Percentiles rank a stretch among this genome's conserved stretches.
Conservation (phyloP, 2,797 vertebrate species). For the Apogon talboti region DNA sequence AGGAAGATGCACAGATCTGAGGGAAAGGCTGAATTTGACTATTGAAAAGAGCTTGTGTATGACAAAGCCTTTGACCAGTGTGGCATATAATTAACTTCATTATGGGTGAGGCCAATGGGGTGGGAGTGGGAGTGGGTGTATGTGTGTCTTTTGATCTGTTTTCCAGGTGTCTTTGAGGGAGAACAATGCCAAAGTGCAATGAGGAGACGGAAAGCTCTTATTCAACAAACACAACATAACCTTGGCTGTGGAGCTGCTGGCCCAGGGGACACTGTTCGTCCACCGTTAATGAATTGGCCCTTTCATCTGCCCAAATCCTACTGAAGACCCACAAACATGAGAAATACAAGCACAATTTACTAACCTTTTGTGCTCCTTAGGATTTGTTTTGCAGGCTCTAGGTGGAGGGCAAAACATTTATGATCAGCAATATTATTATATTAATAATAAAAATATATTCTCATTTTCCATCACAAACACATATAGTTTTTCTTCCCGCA, state of each 20-base stretch:
- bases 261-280: slow-evolving; percentile 5
- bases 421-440: background rate
- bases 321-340: background rate
- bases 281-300: slow-evolving; percentile 16
- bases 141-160: slow-evolving; percentile 76
- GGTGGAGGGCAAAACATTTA: slow-evolving; percentile 35
- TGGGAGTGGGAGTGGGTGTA: slow-evolving; percentile 29
- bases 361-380: slow-evolving; percentile 79
- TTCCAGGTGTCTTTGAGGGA: slow-evolving; percentile 72
- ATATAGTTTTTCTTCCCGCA: no score
- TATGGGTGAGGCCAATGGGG: slow-evolving; percentile 68
- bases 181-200: slow-evolving; percentile 61
- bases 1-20: slow-evolving; percentile 61
- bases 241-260: slow-evolving; percentile 3
- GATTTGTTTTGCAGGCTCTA: slow-evolving; percentile 90
- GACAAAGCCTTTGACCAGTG: slow-evolving; percentile 73
- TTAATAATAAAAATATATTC: background rate
- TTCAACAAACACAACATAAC: slow-evolving; percentile 26
- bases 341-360: slow-evolving; percentile 27
- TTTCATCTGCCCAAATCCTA: slow-evolving; percentile 8
- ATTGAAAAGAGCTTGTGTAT: slow-evolving; percentile 60
- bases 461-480: background rate
- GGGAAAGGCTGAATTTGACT: slow-evolving; percentile 60
- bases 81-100: slow-evolving; percentile 78
- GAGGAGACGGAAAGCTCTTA: slow-evolving; percentile 34